Conservation (phyloP, 1,140 invertebrate genomes). For the Tetranychus cinnabarinus region DNA sequence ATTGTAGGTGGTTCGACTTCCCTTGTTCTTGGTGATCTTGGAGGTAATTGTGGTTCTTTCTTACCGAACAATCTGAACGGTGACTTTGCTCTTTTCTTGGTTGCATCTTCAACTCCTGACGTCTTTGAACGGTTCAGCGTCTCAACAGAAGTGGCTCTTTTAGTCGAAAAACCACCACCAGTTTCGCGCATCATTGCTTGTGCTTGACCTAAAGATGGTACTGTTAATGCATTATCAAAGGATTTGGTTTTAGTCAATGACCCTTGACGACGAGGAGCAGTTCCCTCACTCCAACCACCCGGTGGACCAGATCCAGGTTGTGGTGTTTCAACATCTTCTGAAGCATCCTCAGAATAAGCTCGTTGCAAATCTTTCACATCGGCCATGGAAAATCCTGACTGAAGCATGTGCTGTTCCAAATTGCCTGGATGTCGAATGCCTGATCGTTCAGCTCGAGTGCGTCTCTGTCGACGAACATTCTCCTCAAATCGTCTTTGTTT, state of each 20-base stretch:
- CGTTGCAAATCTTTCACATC: slow-evolving; percentile 71
- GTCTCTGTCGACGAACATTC: slow-evolving; percentile 31
- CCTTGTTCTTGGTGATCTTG: background rate
- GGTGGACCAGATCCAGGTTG: background rate
- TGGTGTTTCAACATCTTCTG: background rate
- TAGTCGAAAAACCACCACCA: background rate
- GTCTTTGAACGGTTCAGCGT: background rate
- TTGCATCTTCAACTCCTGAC: slow-evolving; percentile 35
- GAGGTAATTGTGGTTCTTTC: slow-evolving; percentile 21
- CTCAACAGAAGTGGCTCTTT: background rate
- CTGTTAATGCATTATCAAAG: slow-evolving; percentile 14
- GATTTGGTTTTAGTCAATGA: slow-evolving; percentile 34
- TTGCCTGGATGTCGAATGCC: background rate
- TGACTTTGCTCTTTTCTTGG: slow-evolving; percentile 56
- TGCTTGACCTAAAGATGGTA: slow-evolving; percentile 7
- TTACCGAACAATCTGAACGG: slow-evolving; percentile 68
- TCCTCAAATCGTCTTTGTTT: slow-evolving; percentile 34
- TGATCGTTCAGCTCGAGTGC: slow-evolving; percentile 21
- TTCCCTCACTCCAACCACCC: slow-evolving; percentile 9
- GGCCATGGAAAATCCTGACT: slow-evolving; percentile 51
- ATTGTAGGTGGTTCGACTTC: slow-evolving; percentile 1
- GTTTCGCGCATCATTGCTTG: slow-evolving; percentile 6
- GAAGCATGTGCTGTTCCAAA: slow-evolving; percentile 67
- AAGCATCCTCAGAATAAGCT: slow-evolving; percentile 54
- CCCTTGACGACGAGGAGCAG: slow-evolving; percentile 25